These are phyloP conservation scores for Drosophila subpulchrella DNA, from an alignment of 1,140 invertebrate species.

Conservation along the genomic window DNA sequence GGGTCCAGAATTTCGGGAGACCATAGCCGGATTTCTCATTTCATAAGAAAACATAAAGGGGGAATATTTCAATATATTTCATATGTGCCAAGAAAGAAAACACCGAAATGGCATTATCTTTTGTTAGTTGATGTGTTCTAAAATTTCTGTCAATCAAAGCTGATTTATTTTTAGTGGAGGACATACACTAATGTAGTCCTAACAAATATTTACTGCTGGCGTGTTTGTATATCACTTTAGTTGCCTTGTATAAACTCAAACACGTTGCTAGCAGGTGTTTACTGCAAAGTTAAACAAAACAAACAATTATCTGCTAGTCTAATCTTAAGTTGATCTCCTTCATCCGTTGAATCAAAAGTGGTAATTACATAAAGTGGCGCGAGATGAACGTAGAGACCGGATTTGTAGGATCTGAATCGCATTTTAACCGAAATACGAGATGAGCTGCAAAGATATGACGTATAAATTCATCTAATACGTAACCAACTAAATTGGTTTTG, in stretches of 20 bases:
- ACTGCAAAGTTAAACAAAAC: conserved; percentile 29
- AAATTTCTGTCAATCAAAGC: conserved; percentile 38
- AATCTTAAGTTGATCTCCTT: conserved; percentile 11
- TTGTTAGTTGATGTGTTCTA: conserved; percentile 22
- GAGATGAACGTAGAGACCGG: background rate
- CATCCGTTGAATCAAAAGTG: conserved; percentile 9
- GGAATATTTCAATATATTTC: background rate
- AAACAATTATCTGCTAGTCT: conserved; percentile 24
- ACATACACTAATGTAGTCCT: conserved; percentile 46
- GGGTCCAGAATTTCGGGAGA: background rate
- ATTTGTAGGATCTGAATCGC: background rate
- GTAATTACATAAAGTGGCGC: conserved; percentile 16
- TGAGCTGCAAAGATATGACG: background rate
- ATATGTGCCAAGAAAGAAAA: background rate
- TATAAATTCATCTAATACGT: background rate
- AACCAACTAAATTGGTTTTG: conserved; percentile 4
- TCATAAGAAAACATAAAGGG: conserved; percentile 5
- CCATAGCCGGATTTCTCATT: background rate
- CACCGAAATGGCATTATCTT: conserved; percentile 7
- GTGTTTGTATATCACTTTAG: conserved; percentile 31
- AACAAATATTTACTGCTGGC: conserved; percentile 38
- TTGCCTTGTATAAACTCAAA: conserved; percentile 13
- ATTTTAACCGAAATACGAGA: conserved; percentile 7
- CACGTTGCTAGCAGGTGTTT: conserved; percentile 23
- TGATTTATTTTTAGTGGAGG: conserved; percentile 45